phyloP scores from a whole-genome alignment of 2,797 vertebrate species.

The Sebastes matsubarae region DNA sequence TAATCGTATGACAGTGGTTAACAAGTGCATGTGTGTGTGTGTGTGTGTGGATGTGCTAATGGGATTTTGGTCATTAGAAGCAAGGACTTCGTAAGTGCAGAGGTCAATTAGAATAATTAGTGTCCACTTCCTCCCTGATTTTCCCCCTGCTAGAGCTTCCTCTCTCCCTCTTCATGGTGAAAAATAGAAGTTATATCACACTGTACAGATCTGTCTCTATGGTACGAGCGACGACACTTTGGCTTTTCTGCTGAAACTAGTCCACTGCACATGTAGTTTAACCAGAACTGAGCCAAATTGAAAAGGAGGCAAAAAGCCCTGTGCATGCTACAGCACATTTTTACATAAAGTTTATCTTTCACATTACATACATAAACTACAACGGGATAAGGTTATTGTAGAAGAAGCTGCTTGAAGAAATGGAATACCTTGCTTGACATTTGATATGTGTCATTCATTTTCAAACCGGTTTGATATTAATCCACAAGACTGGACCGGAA shows the following conservation, averaged over 20 bases:
- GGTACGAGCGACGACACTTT: neutral
- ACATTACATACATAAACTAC: neutral
- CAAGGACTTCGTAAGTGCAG: conserved; percentile 60
- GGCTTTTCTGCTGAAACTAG: neutral
- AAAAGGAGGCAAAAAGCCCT: neutral
- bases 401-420: neutral
- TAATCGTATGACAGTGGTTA: conserved; percentile 59
- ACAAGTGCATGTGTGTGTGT: conserved; percentile 25
- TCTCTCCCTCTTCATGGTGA: conserved; percentile 1
- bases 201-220: neutral
- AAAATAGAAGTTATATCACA: neutral
- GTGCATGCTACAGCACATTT: neutral
- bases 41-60: conserved; percentile 35
- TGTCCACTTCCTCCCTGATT: conserved; percentile 37
- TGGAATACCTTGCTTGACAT: neutral
- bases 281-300: neutral
- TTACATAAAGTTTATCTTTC: neutral
- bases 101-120: conserved; percentile 66
- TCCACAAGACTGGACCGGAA: too few relatives aligned
- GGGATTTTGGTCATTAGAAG: conserved; percentile 50
- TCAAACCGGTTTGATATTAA: too few relatives aligned
- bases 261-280: neutral
- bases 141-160: neutral
- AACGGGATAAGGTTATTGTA: neutral
- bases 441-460: neutral